phyloP scores from a whole-genome alignment of 2,113 vertebrate genomes.

The Menidia beryllina region DNA sequence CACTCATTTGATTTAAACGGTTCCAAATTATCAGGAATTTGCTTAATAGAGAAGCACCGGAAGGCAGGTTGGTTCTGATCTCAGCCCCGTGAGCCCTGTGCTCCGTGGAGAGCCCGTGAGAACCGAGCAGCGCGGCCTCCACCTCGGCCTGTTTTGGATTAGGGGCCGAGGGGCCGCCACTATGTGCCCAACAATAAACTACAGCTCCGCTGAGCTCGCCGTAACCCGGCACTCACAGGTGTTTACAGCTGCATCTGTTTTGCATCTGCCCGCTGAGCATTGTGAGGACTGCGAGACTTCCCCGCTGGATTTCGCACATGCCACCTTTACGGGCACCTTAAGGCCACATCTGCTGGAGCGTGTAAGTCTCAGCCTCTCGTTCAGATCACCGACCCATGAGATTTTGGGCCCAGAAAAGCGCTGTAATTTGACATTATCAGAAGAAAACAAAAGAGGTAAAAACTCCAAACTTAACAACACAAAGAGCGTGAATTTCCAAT shows the following conservation, averaged over 20 bases:
- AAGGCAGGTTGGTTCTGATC: conserved; percentile 39
- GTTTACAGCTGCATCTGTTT: conserved; percentile 82
- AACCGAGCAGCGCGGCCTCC: conserved; percentile 46
- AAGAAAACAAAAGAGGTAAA: conserved; percentile 1
- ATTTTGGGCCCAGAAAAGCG: background rate
- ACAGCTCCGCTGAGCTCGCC: conserved; percentile 48
- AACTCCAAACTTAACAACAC: background rate
- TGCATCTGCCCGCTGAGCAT: conserved; percentile 49
- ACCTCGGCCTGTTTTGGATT: conserved; percentile 78
- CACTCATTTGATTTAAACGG: conserved; percentile 28
- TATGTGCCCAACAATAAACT: conserved; percentile 70
- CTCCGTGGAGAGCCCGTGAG: conserved; percentile 62
- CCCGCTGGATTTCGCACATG: conserved; percentile 53
- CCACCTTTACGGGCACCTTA: conserved; percentile 25
- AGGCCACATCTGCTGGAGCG: conserved; percentile 40
- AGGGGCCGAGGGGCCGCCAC: conserved; percentile 61
- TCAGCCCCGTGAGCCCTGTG: conserved; percentile 22
- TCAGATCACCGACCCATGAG: conserved; percentile 8
- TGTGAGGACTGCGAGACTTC: conserved; percentile 52
- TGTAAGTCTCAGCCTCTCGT: background rate
- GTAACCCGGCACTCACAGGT: conserved; percentile 77
- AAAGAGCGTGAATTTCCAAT: background rate
- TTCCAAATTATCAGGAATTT: conserved; percentile 34
- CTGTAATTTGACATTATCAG: background rate
- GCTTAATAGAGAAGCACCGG: conserved; percentile 44